Evolutionary conservation across 2,888 invertebrate species (phyloP), one percentile per base, ranked within the genome.

Genomic region (Stratiomys singularior): DNA sequence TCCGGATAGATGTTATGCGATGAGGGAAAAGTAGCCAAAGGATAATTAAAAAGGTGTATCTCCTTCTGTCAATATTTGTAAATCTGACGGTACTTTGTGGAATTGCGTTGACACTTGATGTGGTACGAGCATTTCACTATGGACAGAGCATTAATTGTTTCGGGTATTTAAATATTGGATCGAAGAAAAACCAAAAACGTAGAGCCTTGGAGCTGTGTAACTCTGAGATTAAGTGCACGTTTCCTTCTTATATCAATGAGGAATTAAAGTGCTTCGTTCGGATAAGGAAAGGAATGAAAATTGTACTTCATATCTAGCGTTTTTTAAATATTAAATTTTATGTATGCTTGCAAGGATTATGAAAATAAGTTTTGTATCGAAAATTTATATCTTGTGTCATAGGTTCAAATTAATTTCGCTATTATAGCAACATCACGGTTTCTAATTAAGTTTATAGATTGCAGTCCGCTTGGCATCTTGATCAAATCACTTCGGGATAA

Each of bases 41-140:
- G 58, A 74, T 74, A 74, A 74, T 74, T 74, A 74, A 74, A 74
- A 58, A 74, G 58, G 60, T 74, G 74, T 58, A 74, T 58, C 58
- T 74, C 18, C 60, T 74, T 74, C 37, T 23, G 74, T 74, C 60
- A 74, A 74, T 74, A 74, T 74, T 74, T 74, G 74, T 13, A 37
- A 74, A 74, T 74, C 74, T 37, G 37, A 58, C 44, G 74, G 60
- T 28, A 74, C 74, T 74, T 74, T 74, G 60, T 44, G 74, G 60
- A 74, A 58, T 74, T 74, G 60, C 58, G 74, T 74, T 74, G 60
- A 74, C 74, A 58, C 58, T 72, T 69, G 47, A 69, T 1, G 69
- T 25, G 25, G 47, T 69, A 13, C 69, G 23, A 13, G 47, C 25
- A 37, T 52, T 13, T 52, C 52, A 13, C 18, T 18, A 52, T 37